These are phyloP conservation scores for Eulimnadia texana DNA, from an alignment of 1,140 invertebrate genomes.

Conservation along the genomic window DNA sequence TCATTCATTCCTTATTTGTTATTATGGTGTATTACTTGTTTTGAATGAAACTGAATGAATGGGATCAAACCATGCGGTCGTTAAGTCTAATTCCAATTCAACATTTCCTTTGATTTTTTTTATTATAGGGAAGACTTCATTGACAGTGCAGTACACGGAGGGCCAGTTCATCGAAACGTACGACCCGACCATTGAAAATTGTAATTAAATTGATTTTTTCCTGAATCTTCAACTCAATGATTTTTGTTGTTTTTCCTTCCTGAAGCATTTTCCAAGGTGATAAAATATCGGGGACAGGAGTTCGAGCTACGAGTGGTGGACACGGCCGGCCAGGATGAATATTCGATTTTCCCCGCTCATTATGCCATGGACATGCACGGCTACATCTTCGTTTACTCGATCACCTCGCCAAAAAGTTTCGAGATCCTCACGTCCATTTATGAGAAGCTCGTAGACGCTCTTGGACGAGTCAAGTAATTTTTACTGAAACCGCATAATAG, in stretches of 20 bases:
- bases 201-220: too few relatives aligned
- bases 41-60: neutral
- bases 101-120: constrained; percentile 21
- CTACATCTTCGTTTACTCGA: constrained; percentile 93
- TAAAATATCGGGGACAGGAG: constrained; percentile 79
- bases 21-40: neutral
- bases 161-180: constrained; percentile 97
- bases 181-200: constrained; percentile 97
- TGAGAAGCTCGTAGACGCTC: constrained; percentile 89
- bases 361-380: constrained; percentile 98
- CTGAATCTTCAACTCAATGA: too few relatives aligned
- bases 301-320: constrained; percentile 90
- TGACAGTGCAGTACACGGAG: constrained; percentile 96
- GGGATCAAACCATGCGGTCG: neutral
- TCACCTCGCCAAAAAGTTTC: constrained; percentile 89
- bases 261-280: constrained; percentile 77
- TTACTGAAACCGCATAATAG: neutral
- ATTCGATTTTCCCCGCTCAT: constrained; percentile 91
- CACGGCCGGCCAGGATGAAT: constrained; percentile 96
- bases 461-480: constrained; percentile 88
- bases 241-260: constrained; percentile 23
- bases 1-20: neutral
- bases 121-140: constrained; percentile 80
- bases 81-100: constrained; percentile 4
- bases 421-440: constrained; percentile 94